phyloP scores from a whole-genome alignment of 1,140 invertebrate genomes.

The Eupeodes corollae region DNA sequence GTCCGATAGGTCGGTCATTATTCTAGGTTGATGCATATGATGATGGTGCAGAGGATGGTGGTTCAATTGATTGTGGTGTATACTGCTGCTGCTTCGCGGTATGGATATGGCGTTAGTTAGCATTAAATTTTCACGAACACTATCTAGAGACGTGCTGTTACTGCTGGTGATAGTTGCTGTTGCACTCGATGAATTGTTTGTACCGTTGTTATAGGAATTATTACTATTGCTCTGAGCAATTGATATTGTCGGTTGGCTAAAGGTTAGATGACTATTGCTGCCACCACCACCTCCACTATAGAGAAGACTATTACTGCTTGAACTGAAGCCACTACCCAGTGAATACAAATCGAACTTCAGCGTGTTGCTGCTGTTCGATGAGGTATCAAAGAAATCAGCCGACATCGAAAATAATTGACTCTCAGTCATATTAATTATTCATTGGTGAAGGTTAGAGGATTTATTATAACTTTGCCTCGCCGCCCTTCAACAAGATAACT shows the following conservation, averaged over 20 bases:
- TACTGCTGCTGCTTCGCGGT: slow-evolving; percentile 26
- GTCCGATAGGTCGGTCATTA: slow-evolving; percentile 25
- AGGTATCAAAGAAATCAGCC: slow-evolving; percentile 35
- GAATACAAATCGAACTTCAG: slow-evolving; percentile 31
- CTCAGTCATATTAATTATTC: slow-evolving; percentile 26
- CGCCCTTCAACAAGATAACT: too few species aligned
- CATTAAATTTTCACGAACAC: slow-evolving; percentile 15
- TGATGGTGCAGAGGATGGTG: slow-evolving; percentile 14
- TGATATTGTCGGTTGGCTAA: too few species aligned
- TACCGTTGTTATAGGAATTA: too few species aligned
- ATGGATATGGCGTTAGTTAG: slow-evolving; percentile 32
- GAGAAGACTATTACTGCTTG: neutral
- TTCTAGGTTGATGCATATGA: neutral
- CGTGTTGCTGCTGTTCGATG: slow-evolving; percentile 34
- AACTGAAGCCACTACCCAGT: slow-evolving; percentile 11
- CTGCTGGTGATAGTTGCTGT: too few species aligned
- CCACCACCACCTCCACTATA: slow-evolving; percentile 6
- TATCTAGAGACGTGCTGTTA: neutral
- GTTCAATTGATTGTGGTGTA: slow-evolving; percentile 14
- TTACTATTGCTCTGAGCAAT: too few species aligned
- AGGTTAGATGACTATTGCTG: slow-evolving; percentile 10
- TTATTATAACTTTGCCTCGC: too few species aligned
- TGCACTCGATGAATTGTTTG: too few species aligned
- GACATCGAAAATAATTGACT: slow-evolving; percentile 36
- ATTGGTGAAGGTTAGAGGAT: neutral